phyloP scores from a whole-genome alignment of 2,113 vertebrate species.

The Hirundichthys speculiger region DNA sequence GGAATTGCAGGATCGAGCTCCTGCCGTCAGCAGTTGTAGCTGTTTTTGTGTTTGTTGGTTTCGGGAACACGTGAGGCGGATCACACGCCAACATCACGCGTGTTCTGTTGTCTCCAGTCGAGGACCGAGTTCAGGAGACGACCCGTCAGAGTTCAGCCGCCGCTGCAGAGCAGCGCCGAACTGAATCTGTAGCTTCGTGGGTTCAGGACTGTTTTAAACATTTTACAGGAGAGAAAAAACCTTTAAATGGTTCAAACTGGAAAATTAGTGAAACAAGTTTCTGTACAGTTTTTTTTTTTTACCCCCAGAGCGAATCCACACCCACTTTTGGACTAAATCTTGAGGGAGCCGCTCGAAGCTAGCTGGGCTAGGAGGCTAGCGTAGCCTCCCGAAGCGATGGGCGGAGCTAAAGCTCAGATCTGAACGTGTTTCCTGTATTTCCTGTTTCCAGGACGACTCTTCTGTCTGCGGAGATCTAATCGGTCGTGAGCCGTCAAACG shows the following conservation, averaged over 20 bases:
- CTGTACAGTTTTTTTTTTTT: background rate
- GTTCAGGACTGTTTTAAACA: too few relatives aligned
- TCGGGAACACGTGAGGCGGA: constrained; percentile 62
- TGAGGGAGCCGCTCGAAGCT: background rate
- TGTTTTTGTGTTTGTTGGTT: constrained; percentile 44
- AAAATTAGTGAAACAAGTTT: background rate
- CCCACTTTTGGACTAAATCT: background rate
- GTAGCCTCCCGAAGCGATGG: too few relatives aligned
- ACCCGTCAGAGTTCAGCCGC: background rate
- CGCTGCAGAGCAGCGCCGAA: too few relatives aligned
- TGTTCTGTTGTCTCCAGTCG: constrained; percentile 35
- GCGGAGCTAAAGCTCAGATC: too few relatives aligned
- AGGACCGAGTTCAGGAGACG: too few relatives aligned
- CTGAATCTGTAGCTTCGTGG: background rate
- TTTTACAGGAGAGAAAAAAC: background rate
- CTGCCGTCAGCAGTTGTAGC: constrained; percentile 30
- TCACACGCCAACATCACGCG: constrained; percentile 59
- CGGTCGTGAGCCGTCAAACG: too few relatives aligned
- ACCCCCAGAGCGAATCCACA: too few relatives aligned
- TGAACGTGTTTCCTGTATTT: too few relatives aligned
- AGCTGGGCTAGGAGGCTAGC: background rate
- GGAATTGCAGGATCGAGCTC: too few relatives aligned
- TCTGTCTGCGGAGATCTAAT: too few relatives aligned
- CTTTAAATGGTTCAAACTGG: background rate
- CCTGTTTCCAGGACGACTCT: too few relatives aligned